phyloP scores from a whole-genome alignment of 2,797 vertebrate species.

The Anisognathus igniventris region DNA sequence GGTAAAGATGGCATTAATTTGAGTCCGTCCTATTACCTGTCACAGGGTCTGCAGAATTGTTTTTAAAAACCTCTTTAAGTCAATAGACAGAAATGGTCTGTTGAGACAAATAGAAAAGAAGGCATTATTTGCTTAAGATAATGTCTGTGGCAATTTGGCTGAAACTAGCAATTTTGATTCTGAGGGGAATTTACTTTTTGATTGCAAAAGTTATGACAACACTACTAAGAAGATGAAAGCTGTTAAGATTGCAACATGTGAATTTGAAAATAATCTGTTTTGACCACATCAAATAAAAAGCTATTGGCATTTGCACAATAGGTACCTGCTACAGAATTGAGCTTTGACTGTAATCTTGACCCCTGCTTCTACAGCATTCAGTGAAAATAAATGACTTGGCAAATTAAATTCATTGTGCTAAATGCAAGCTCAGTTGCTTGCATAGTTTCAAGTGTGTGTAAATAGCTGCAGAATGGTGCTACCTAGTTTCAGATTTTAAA shows the following conservation, averaged over 20 bases:
- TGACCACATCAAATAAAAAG: constrained; percentile 46
- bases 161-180: background rate
- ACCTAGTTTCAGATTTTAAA: background rate
- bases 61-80: background rate
- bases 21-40: background rate
- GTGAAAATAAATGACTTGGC: constrained; percentile 8
- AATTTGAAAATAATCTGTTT: constrained; percentile 31
- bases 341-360: constrained; percentile 36
- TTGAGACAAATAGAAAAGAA: background rate
- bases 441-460: background rate
- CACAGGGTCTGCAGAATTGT: background rate
- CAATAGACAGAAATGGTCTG: background rate
- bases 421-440: background rate
- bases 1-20: background rate
- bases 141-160: background rate
- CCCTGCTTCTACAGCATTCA: background rate
- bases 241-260: background rate
- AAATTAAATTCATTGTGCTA: constrained; percentile 23
- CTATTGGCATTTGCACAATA: constrained; percentile 28
- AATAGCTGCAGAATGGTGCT: background rate
- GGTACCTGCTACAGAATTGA: constrained; percentile 11
- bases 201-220: constrained; percentile 19
- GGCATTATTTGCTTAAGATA: background rate
- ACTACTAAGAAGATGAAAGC: constrained; percentile 23
- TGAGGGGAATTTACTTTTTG: constrained; percentile 19